Evolutionary conservation across 1,140 invertebrate species (phyloP), one percentile per base, ranked within the genome.

Genomic region (Tetranychus cinnabarinus): DNA sequence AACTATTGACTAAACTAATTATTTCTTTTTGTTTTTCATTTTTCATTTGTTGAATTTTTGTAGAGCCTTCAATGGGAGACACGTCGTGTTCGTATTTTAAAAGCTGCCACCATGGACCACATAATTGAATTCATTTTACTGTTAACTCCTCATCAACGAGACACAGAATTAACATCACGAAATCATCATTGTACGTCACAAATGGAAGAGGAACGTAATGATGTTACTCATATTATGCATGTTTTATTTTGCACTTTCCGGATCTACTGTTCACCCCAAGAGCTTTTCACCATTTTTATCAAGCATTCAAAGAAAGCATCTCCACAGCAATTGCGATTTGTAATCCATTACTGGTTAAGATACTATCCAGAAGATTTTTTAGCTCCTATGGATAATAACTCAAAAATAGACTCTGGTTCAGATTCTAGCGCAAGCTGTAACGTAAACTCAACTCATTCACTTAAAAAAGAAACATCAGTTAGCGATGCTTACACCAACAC

Each of bases 91-190:
- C 80, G 88, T 54, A 87, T 95, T 65, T 81, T 98, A 47, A 96
- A 96, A 76, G 90, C 89, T 1, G 95, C 90, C n/a, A 93, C 90
- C 0, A 78, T 97, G 60, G 83, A 88, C 65, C 46, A 93, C 89
- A 8, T 96, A 96, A 73, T 88, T 96, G 70, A 96, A 96, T 72
- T 88, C 96, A 2, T 98, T 97, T 75, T 81, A 34, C 54, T 65
- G 4, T 15, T 61, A 12, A 65, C 61, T 31, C 50, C 39, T 12
- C 42, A 60, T 37, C 57, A 65, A 52, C 33, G 33, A 8, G 54
- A 55, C 4, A 6, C 10, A 42, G 10, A 42, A 42, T 42, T 10
- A 63, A 5, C 50, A 54, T 31, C 36, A 35, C 33, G 48, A 34
- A 8, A 45, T 42, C 39, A 42, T 42, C 39, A 42, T 42, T 42